Percentiles rank a stretch among this genome's conserved stretches.
phyloP scores from a whole-genome alignment of 2,888 invertebrate species.

The Rhopalosiphum nymphaeae region DNA sequence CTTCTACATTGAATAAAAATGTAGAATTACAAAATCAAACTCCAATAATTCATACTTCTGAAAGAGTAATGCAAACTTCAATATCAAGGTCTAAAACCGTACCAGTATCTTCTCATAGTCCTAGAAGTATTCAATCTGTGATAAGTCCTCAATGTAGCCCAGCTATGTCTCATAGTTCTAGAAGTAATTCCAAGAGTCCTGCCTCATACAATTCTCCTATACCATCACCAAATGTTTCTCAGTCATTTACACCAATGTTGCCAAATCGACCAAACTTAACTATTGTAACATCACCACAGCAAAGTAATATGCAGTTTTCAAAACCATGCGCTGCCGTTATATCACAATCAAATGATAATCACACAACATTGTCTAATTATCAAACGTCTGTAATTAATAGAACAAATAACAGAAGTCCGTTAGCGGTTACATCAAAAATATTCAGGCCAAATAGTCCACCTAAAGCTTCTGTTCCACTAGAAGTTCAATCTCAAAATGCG shows the following conservation, averaged over 20 bases:
- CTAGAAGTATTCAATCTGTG: constrained; percentile 66
- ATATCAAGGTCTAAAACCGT: constrained; percentile 63
- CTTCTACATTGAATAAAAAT: constrained; percentile 66
- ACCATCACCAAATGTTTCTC: constrained; percentile 63
- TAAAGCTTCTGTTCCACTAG: constrained; percentile 58
- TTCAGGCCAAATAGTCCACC: constrained; percentile 54
- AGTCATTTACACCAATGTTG: constrained; percentile 61
- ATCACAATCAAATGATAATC: constrained; percentile 64
- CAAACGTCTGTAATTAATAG: constrained; percentile 50
- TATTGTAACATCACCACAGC: constrained; percentile 67
- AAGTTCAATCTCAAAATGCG: constrained; percentile 67
- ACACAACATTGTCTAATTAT: constrained; percentile 12
- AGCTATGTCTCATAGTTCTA: constrained; percentile 65
- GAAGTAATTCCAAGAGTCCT: constrained; percentile 65
- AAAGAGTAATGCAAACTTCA: constrained; percentile 61
- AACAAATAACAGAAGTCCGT: constrained; percentile 42
- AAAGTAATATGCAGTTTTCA: constrained; percentile 56
- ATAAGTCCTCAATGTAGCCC: constrained; percentile 67
- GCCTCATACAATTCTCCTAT: constrained; percentile 64
- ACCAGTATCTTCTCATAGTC: constrained; percentile 62
- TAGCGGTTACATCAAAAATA: constrained; percentile 54
- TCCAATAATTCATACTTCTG: constrained; percentile 57
- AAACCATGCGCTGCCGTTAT: constrained; percentile 66
- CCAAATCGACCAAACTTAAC: constrained; percentile 68
- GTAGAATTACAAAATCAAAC: constrained; percentile 56